phyloP scores from a whole-genome alignment of 1,140 invertebrate genomes.

The Drosophila pseudoananassae region DNA sequence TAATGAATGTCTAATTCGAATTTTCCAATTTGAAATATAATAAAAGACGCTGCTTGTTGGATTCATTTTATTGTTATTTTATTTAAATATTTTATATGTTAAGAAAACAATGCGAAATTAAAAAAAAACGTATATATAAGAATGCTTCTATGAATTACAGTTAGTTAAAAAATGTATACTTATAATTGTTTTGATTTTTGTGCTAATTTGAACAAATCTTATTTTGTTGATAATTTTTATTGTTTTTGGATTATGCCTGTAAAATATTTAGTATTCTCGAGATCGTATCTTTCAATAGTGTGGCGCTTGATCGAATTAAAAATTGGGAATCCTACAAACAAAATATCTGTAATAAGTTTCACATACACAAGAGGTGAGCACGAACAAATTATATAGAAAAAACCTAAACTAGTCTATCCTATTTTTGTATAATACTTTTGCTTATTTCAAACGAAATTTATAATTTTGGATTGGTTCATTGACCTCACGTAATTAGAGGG shows the following conservation, averaged over 20 bases:
- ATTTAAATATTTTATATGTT: slow-evolving; percentile 64
- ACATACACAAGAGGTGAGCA: slow-evolving; percentile 39
- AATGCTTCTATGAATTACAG: slow-evolving; percentile 61
- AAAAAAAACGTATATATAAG: slow-evolving; percentile 72
- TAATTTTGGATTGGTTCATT: slow-evolving; percentile 16
- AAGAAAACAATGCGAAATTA: slow-evolving; percentile 76
- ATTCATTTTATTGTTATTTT: slow-evolving; percentile 65
- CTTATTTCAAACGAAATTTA: slow-evolving; percentile 27
- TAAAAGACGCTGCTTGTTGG: slow-evolving; percentile 12
- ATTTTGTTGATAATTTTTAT: slow-evolving; percentile 15
- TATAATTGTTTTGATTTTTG: slow-evolving; percentile 59
- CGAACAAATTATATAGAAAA: slow-evolving; percentile 29
- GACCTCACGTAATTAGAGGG: background rate
- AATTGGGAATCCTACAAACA: slow-evolving; percentile 43
- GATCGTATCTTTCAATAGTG: slow-evolving; percentile 58
- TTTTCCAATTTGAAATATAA: background rate
- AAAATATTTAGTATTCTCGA: slow-evolving; percentile 56
- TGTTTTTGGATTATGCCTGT: slow-evolving; percentile 7
- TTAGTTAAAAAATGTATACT: slow-evolving; percentile 59
- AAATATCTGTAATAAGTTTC: slow-evolving; percentile 18
- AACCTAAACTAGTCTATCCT: slow-evolving; percentile 33
- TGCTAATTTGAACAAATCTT: slow-evolving; percentile 57
- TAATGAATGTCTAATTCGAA: too few relatives aligned
- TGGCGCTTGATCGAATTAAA: slow-evolving; percentile 49
- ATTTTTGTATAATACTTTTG: slow-evolving; percentile 45